These are phyloP conservation scores for Pseudochirops corinnae DNA, from an alignment of 2,797 vertebrate species.

Conservation along the genomic window DNA sequence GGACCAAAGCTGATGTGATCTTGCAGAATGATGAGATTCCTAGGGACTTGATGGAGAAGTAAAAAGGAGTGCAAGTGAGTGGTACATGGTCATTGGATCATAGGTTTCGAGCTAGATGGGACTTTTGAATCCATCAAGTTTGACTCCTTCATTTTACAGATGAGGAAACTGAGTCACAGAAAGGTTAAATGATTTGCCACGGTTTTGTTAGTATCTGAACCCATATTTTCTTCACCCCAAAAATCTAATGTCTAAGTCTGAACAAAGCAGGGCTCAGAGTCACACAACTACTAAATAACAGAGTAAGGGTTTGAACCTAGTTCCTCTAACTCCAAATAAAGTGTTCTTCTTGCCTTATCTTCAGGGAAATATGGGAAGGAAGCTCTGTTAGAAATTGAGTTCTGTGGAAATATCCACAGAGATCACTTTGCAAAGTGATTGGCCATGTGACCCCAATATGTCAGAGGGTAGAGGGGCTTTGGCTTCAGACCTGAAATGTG, in stretches of 20 bases:
- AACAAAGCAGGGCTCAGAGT: not conserved
- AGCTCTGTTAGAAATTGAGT: not conserved
- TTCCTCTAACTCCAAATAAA: not conserved
- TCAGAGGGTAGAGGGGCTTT: not conserved
- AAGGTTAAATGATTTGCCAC: not conserved
- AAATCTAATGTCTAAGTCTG: not conserved
- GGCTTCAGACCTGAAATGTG: accelerated
- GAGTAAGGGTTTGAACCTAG: not conserved
- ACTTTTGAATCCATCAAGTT: not conserved
- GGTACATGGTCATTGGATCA: not conserved
- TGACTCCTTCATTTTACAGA: not conserved
- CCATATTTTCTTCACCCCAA: not conserved
- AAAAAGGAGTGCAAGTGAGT: not conserved
- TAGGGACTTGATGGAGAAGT: not conserved
- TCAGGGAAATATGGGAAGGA: not conserved
- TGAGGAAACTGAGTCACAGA: not conserved
- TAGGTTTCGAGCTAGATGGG: not conserved
- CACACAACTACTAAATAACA: accelerated
- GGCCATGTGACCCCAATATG: not conserved
- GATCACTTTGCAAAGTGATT: not conserved
- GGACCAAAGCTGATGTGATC: not conserved
- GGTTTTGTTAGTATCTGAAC: not conserved
- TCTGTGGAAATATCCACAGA: not conserved
- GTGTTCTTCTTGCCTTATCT: not conserved
- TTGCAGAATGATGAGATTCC: not conserved